Base-by-base conservation (phyloP, 2,888 invertebrate species). In the Corythucha ciliata region DNA sequence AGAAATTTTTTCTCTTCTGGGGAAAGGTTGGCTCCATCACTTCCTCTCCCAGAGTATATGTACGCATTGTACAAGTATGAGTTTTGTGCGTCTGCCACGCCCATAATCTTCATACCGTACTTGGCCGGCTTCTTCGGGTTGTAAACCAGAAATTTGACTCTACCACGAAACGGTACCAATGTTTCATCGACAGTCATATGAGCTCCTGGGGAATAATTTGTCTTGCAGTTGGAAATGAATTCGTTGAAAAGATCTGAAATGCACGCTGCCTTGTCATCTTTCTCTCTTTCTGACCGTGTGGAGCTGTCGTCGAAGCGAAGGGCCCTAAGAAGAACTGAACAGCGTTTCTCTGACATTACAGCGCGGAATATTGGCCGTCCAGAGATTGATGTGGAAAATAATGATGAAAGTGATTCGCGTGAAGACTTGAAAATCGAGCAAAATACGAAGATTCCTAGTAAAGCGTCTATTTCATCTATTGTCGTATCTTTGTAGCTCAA, bases 71-170 rank as follows among this genome's bases (percentile, higher is more conserved):
- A n/a, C n/a, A 46, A 20, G 39, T 29, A 29, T 2, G n/a, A 12
- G 34, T 53, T 32, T 48, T 7, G 16, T 10, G 45, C 32, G 26
- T 45, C 45, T 16, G 42, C 33, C 7, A 52, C 22, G 14, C 36
- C 24, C 16, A 25, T 14, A 21, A 52, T 27, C 22, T 52, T 52
- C 4, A 52, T 34, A 8, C 52, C 47, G 39, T 52, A 52, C 14
- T 52, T 52, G 20, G 33, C 34, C n/a, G 44, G 48, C 24, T 53
- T 53, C 14, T 49, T 33, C 20, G 48, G 53, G 44, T 49, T 53
- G 21, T 44, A 53, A 42, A 53, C 49, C 16, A 14, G 24, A 20
- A 42, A 53, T 2, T 24, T 8, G 4, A 14, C 48, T 14, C 44
- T 2, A 3, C 49, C 53, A 5, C 44, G 36, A 26, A 53, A 53